Conservation (phyloP, 1,140 invertebrate genomes). For the Saccostrea echinata region DNA sequence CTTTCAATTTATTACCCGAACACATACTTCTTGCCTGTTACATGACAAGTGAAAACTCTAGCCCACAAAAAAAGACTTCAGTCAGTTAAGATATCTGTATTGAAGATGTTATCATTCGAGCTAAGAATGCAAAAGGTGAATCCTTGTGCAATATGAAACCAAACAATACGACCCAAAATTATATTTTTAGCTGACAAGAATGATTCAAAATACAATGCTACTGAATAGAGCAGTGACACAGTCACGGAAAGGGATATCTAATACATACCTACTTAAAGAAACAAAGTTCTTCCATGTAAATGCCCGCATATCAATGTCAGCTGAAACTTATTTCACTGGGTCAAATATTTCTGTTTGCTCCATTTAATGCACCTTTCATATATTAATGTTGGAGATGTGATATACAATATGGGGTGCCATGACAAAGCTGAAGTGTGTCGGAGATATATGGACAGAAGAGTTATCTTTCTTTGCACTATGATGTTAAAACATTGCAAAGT, state of each 20-base stretch:
- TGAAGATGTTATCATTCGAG: constrained; percentile 22
- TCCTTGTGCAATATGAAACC: not conserved
- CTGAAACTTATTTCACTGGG: constrained; percentile 28
- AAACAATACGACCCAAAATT: not conserved
- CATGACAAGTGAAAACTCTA: not conserved
- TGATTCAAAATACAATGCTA: not conserved
- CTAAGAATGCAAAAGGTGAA: constrained; percentile 16
- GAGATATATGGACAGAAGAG: not conserved
- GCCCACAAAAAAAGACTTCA: not conserved
- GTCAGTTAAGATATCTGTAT: not conserved
- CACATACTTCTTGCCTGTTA: not conserved
- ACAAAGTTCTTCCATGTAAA: not conserved
- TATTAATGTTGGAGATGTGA: not conserved
- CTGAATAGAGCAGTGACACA: not conserved
- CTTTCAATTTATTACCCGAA: constrained; percentile 18
- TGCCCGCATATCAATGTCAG: not conserved
- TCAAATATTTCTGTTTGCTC: constrained; percentile 9
- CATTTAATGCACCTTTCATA: not conserved
- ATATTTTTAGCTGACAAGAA: not conserved
- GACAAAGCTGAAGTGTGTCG: not conserved
- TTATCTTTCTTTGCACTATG: constrained; percentile 1
- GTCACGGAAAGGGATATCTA: constrained; percentile 12
- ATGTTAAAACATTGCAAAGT: no score
- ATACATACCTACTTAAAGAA: not conserved
- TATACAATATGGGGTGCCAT: not conserved